Percentiles rank a stretch among this genome's conserved stretches.
Conservation (phyloP, 1,140 invertebrate species). For the Anastrepha ludens region DNA sequence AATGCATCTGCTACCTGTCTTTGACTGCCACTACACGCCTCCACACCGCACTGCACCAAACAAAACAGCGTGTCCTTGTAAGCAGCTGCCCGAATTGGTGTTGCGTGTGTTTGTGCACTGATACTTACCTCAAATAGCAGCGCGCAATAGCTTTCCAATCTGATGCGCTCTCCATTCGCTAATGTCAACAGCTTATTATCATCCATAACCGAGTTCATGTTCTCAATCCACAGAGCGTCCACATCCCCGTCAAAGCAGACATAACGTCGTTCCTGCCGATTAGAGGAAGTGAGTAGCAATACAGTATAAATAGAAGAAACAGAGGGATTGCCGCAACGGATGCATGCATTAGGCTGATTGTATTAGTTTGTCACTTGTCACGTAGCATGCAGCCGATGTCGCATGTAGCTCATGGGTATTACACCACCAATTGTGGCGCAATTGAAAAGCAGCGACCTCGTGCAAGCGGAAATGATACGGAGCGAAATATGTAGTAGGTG, state of each 20-base stretch:
- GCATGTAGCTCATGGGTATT: conserved; percentile 9
- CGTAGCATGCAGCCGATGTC: conserved; percentile 27
- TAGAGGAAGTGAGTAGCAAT: neutral
- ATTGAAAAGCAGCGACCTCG: conserved; percentile 38
- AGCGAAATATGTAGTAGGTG: neutral
- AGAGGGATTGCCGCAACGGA: neutral
- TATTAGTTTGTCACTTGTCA: conserved; percentile 53
- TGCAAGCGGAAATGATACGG: neutral
- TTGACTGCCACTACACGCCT: neutral
- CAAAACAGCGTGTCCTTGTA: neutral
- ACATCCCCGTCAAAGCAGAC: conserved; percentile 95
- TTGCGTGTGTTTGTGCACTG: neutral
- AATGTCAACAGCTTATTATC: conserved; percentile 92
- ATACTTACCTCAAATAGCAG: conserved; percentile 87
- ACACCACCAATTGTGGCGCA: neutral
- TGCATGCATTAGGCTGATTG: conserved; percentile 58
- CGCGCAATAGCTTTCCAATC: conserved; percentile 86
- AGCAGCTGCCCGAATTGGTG: too few species aligned
- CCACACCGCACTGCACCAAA: neutral
- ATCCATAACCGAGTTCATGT: conserved; percentile 98
- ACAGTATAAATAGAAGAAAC: neutral
- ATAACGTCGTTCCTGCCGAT: conserved; percentile 81
- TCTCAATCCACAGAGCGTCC: conserved; percentile 95
- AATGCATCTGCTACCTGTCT: conserved; percentile 11
- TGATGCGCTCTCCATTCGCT: conserved; percentile 92